Base-by-base conservation (phyloP, 35 echinoderm and acorn worm genomes). In the Heliocidaris tuberculata region DNA sequence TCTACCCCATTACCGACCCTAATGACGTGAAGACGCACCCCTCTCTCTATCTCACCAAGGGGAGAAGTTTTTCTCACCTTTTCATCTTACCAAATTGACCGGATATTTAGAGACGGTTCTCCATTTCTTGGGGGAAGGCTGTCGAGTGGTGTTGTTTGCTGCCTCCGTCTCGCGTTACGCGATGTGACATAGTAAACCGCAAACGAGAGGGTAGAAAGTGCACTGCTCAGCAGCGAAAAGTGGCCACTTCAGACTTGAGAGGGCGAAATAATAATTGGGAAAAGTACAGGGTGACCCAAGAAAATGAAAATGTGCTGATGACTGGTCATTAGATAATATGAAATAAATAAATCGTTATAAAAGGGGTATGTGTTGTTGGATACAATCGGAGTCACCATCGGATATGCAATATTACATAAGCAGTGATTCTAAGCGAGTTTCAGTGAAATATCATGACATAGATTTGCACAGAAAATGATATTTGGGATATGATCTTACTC, bases 151-250 rank as follows among this genome's bases (percentile, higher is more conserved):
- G 91, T 59, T 93, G 91, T 93, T 93, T 93, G 91, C 91, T 93
- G 91, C 50, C 5, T 8, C 50, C 48, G 50, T 49, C 48, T 93
- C 91, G 50, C 47, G 17, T 93, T 93, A 93, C 91, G 91, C 48
- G 48, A 17, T 93, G 91, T 93, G 91, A 49, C 50, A 93, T n/a
- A 93, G 48, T 93, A 93, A 93, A 59, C 91, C 48, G 48, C 47
- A 30, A 32, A 48, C 47, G 91, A 49, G 50, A 50, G 47, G 11
- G 48, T 30, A n/a, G 24, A 50, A 89, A 89, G 87, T 50, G 91
- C 47, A 59, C n/a, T 48, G 91, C 91, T 93, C 91, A 93, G 47
- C 49, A 93, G 91, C 91, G 91, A 93, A 93, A 93, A 93, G 91
- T 48, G 91, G 17, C 31, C n/a, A 13, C 91, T 93, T 48, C 47